Base-by-base conservation (phyloP, 2,113 vertebrate species). In the Ornithorhynchus anatinus region DNA sequence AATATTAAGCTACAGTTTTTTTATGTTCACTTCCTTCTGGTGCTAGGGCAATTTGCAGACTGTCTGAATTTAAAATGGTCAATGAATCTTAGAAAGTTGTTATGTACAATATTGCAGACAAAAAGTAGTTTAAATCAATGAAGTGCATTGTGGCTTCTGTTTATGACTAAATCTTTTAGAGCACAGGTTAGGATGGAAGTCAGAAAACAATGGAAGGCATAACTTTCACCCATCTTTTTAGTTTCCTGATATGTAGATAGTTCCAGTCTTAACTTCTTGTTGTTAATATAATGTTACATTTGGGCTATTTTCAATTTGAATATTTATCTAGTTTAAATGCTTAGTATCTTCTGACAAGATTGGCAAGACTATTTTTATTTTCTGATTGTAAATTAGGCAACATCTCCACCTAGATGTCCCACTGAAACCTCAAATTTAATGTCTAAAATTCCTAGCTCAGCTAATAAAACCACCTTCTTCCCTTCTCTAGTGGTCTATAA, bases 91-190 rank as follows among this genome's bases (percentile, higher is more conserved):
- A 42, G 5, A 52, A 75, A 38, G 5, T 66, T 77, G 23, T 48
- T 5, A 22, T 32, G n/a, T 50, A 56, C 2, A 71, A 59, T n/a
- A 44, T 0, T 11, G 33, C 31, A 75, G 32, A 60, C 27, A 52
- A 77, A 77, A 70, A 40, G 4, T 20, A 39, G 3, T 42, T 86
- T 81, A 66, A 77, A 72, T 54, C 42, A 69, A 38, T 25, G 16
- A 59, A 77, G 16, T 44, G 2, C 4, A 36, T 17, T 51, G 22
- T 60, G 45, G 15, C 8, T 56, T 74, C 23, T 2, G 2, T 38
- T 73, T 76, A 69, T 42, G 19, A 72, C 0, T 32, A 74, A 77
- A 69, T 80, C 9, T 25, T 79, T 74, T 79, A 69, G 12, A 10
- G 2, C 1, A 64, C 3, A 38, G 8, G 2, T 14, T 74, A 61